Evolutionary conservation across 2,797 vertebrate species (phyloP).

Genomic region (Sebastes taczanowskii): DNA sequence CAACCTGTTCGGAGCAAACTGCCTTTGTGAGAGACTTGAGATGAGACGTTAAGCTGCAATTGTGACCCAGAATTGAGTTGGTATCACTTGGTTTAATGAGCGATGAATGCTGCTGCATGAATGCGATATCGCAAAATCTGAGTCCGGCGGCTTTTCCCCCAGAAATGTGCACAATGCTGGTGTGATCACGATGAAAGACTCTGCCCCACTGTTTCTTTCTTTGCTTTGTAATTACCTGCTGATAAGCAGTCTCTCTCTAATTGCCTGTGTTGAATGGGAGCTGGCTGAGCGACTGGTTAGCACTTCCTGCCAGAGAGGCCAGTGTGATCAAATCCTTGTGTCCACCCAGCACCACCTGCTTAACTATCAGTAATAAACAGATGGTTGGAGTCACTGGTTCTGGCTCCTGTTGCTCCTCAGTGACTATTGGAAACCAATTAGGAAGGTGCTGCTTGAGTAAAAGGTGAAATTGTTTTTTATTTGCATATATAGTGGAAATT

Average conservation of each 20-base stretch:
- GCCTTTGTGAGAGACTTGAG: conserved; percentile 25
- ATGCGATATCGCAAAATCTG: conserved; percentile 19
- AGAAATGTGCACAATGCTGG: conserved; percentile 12
- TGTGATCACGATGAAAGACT: conserved; percentile 29
- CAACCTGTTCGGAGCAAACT: neutral
- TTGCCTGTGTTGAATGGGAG: conserved; percentile 51
- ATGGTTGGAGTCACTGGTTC: neutral
- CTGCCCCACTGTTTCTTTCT: conserved; percentile 16
- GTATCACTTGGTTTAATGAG: conserved; percentile 13
- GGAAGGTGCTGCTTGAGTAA: neutral
- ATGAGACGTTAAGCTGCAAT: conserved; percentile 30
- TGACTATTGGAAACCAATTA: neutral
- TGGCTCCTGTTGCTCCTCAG: neutral
- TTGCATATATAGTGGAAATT: neutral
- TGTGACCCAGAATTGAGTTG: conserved; percentile 16
- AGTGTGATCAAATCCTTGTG: conserved; percentile 10
- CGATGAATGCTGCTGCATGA: conserved; percentile 7
- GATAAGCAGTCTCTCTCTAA: conserved; percentile 43
- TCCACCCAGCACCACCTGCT: conserved; percentile 23
- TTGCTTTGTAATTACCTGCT: conserved; percentile 25
- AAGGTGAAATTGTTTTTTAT: neutral
- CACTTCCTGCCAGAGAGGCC: conserved; percentile 25
- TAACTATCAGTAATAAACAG: neutral
- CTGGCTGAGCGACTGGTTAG: conserved; percentile 31
- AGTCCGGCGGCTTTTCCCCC: conserved; percentile 14